Evolutionary conservation across 2,888 invertebrate species (phyloP).

Genomic region (Conus canariensis): DNA sequence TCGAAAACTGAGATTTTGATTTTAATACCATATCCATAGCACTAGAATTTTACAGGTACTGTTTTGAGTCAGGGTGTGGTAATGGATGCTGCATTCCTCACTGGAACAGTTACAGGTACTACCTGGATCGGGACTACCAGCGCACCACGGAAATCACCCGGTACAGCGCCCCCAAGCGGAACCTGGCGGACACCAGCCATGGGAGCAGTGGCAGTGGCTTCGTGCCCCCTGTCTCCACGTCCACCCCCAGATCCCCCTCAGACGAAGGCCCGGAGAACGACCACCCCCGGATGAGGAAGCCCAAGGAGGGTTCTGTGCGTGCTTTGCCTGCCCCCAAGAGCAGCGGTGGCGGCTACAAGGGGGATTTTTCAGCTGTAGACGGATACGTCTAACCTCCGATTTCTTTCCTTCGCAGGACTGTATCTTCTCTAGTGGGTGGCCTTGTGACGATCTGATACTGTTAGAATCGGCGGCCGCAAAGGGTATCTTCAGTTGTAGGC

Average conservation of each 20-base stretch:
- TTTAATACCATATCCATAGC: no score
- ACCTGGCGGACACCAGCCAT: conserved; percentile 15
- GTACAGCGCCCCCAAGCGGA: conserved; percentile 3
- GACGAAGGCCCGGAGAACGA: not conserved
- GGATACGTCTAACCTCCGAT: not conserved
- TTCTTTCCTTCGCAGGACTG: no score
- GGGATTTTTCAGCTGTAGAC: conserved; percentile 3
- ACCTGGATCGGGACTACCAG: not conserved
- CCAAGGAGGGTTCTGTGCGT: conserved; percentile 13
- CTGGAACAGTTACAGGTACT: not conserved
- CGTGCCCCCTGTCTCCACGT: conserved; percentile 34
- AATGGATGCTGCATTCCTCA: not conserved
- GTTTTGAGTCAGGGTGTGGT: not conserved
- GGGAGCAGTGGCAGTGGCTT: conserved; percentile 2
- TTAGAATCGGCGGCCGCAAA: no score
- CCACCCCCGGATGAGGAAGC: conserved; percentile 1
- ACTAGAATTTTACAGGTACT: no score
- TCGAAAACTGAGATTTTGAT: no score
- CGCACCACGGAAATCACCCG: conserved; percentile 1
- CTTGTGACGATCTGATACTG: no score
- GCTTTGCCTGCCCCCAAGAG: not conserved
- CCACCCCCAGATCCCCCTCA: conserved; percentile 22
- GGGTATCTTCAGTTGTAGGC: no score
- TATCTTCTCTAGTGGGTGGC: no score
- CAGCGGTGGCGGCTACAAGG: not conserved